Evolutionary conservation across 2,888 invertebrate species (phyloP).

Genomic region (Oligia latruncula): DNA sequence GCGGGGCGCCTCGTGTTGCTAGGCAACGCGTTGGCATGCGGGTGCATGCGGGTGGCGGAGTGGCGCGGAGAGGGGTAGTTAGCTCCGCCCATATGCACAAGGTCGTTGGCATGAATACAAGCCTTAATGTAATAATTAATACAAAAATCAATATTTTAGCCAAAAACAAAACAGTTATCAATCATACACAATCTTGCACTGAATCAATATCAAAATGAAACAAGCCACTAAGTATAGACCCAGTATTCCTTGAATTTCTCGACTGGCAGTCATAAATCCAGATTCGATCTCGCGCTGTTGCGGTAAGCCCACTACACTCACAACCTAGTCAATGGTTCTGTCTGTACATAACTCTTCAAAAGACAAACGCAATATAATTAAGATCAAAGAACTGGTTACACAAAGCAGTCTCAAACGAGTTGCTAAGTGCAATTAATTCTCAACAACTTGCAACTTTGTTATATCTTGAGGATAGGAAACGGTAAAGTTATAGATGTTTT

Average conservation of each 20-base stretch:
- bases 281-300: constrained; percentile 44
- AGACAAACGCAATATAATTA: constrained; percentile 48
- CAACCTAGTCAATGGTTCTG: constrained; percentile 17
- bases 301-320: constrained; percentile 16
- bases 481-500: constrained; percentile 3
- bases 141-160: not conserved
- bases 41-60: too few species aligned
- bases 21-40: too few species aligned
- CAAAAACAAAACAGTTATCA: constrained; percentile 8
- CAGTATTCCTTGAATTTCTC: constrained; percentile 34
- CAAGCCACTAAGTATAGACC: not conserved
- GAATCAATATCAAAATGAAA: constrained; percentile 33
- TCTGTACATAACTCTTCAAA: constrained; percentile 29
- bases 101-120: too few species aligned
- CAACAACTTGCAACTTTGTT: constrained; percentile 36
- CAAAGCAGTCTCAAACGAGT: constrained; percentile 37
- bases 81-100: too few species aligned
- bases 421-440: constrained; percentile 55
- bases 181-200: not conserved
- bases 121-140: not conserved
- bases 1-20: too few species aligned
- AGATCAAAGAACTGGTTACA: constrained; percentile 31
- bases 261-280: constrained; percentile 43
- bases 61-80: too few species aligned
- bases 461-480: not conserved